Conservation (phyloP, 1,140 invertebrate genomes). For the Cherax quadricarinatus region DNA sequence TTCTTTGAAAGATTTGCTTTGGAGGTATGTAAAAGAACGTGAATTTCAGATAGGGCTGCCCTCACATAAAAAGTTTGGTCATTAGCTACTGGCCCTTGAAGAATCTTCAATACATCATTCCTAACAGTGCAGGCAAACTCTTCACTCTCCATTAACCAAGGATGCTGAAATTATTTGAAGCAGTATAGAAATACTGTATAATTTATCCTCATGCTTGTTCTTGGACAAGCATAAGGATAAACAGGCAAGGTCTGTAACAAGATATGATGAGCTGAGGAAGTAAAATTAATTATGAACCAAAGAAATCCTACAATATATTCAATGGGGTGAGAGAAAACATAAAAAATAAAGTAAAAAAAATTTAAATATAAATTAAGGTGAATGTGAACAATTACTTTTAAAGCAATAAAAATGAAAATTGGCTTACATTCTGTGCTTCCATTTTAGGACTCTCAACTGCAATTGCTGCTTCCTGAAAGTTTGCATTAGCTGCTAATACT, state of each 20-base stretch:
- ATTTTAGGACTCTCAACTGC: constrained; percentile 60
- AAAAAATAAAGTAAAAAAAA: too few relatives aligned
- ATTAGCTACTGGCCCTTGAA: background rate
- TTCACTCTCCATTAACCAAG: constrained; percentile 41
- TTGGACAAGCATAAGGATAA: background rate
- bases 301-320: too few relatives aligned
- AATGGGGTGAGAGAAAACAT: too few relatives aligned
- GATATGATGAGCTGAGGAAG: too few relatives aligned
- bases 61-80: constrained; percentile 48
- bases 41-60: constrained; percentile 70
- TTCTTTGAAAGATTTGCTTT: constrained; percentile 43
- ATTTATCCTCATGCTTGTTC: background rate
- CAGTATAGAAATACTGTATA: background rate
- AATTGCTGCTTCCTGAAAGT: constrained; percentile 50
- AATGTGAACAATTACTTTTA: too few relatives aligned
- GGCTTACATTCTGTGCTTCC: constrained; percentile 58
- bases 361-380: too few relatives aligned
- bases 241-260: too few relatives aligned
- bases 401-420: background rate
- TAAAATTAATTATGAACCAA: too few relatives aligned
- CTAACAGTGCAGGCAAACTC: constrained; percentile 37
- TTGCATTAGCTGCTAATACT: constrained; percentile 50
- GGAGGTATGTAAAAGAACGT: constrained; percentile 35
- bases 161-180: constrained; percentile 1
- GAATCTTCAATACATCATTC: constrained; percentile 51